Evolutionary conservation across 2,888 invertebrate genomes (phyloP).

Genomic region (Hetaerina titia): DNA sequence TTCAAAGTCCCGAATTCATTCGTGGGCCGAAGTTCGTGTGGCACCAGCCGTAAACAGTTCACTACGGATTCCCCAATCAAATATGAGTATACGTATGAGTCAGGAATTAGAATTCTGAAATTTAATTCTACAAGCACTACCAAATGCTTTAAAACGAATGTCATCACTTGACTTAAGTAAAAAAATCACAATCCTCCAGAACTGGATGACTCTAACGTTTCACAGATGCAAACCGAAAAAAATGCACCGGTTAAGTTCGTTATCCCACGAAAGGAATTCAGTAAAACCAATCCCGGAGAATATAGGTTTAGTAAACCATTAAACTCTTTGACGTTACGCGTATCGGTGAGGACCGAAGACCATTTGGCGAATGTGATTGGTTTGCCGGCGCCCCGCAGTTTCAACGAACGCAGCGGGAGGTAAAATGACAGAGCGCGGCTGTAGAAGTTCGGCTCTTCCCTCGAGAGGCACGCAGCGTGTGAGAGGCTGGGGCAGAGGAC

Average conservation of each 20-base stretch:
- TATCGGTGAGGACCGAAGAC: not conserved
- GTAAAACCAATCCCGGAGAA: not conserved
- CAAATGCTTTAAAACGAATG: not conserved
- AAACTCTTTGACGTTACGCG: conserved; percentile 5
- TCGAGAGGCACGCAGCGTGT: not conserved
- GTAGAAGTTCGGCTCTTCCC: not conserved
- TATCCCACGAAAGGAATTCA: not conserved
- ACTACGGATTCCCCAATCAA: too few relatives aligned
- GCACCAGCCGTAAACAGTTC: too few relatives aligned
- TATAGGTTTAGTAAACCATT: conserved; percentile 6
- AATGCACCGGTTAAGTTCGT: not conserved
- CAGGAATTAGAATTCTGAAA: not conserved
- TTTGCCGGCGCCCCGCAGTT: conserved; percentile 2
- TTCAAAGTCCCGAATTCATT: too few relatives aligned
- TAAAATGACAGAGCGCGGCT: not conserved
- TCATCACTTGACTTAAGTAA: not conserved
- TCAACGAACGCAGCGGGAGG: not conserved
- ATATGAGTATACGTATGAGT: too few relatives aligned
- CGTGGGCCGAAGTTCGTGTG: too few relatives aligned
- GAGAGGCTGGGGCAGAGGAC: not conserved
- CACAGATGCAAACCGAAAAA: not conserved
- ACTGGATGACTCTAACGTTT: not conserved
- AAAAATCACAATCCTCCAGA: not conserved
- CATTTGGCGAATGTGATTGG: conserved; percentile 46
- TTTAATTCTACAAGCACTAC: not conserved